Base-by-base conservation (phyloP, 2,113 vertebrate genomes). In the Cyanistes caeruleus region DNA sequence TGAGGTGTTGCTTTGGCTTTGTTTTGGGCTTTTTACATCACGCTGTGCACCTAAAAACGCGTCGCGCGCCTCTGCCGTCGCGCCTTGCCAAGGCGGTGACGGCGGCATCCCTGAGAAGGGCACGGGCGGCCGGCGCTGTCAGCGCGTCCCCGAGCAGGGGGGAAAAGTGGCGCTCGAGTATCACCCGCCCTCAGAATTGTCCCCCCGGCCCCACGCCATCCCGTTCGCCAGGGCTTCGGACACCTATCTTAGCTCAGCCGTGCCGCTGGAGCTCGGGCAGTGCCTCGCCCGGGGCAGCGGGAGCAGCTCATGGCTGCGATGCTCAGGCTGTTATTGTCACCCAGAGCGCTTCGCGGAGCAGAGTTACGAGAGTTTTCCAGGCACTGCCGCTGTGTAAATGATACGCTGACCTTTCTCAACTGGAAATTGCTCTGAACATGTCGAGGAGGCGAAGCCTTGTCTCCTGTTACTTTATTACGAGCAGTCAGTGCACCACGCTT, bases 201-300 rank as follows among this genome's bases (percentile, higher is more conserved):
- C 8, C 18, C 27, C 9, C 3, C 9, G 5, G 18, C 37, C 58
- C 67, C 22, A 0, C 20, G 20, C 3, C 8, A 9, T 20, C 18
- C 46, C 3, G 0, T 3, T 24, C 1, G 0, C 5, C 28, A 1
- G 35, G 46, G 67, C 49, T 68, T 33, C 46, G 1, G 56, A 28
- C 30, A 1, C n/a, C 19, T 11, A 0, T 17, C 43, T 14, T 2
- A n/a, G 8, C 17, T 30, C 2, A 1, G 63, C 53, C 12, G 1
- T 2, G 49, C 30, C 52, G 64, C 43, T 43, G 24, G 3, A 48
- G 3, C 10, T 7, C 3, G 5, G 55, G 12, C 31, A 0, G 1
- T 11, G 5, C 20, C 5, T 9, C 0, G 23, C 25, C 8, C 10
- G 15, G 18, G 55, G 17, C 31, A 7, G 70, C 8, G 24, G 51